Percentiles rank a stretch among this genome's conserved stretches.
Evolutionary conservation across 1,140 invertebrate species (phyloP).

Genomic region (Aphelinus atriplicis): DNA sequence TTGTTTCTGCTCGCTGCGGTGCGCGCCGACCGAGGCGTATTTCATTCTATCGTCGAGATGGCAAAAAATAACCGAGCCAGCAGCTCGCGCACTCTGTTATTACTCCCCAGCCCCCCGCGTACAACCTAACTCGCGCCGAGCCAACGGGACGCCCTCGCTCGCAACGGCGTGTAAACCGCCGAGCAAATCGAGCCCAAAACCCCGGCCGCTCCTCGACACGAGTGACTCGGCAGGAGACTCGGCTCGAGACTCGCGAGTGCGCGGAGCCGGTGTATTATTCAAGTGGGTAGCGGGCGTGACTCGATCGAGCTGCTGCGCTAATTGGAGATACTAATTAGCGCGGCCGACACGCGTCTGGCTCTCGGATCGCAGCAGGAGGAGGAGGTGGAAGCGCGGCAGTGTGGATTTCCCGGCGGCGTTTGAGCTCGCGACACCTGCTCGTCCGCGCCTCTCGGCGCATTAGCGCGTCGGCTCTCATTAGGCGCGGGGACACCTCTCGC

Average conservation of each 20-base stretch:
- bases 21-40: constrained; percentile 12
- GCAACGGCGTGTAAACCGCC: too few species aligned
- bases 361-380: neutral
- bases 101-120: neutral
- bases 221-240: too few species aligned
- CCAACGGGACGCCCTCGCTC: too few species aligned
- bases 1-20: too few species aligned
- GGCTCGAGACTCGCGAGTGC: neutral
- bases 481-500: neutral
- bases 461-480: constrained; percentile 12
- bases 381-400: too few species aligned
- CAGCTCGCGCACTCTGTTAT: neutral
- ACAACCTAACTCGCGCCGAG: too few species aligned
- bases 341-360: neutral
- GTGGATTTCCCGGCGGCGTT: too few species aligned
- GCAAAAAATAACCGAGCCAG: neutral
- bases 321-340: constrained; percentile 36
- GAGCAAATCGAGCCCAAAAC: too few species aligned
- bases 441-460: neutral
- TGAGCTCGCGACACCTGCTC: neutral
- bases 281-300: neutral
- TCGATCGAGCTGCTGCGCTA: constrained; percentile 15
- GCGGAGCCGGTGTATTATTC: neutral
- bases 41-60: constrained; percentile 16
- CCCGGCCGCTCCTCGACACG: too few species aligned